Evolutionary conservation across 2,888 invertebrate genomes (phyloP), one percentile per base, ranked within the genome.

Genomic region (Clepsis dumicolana): DNA sequence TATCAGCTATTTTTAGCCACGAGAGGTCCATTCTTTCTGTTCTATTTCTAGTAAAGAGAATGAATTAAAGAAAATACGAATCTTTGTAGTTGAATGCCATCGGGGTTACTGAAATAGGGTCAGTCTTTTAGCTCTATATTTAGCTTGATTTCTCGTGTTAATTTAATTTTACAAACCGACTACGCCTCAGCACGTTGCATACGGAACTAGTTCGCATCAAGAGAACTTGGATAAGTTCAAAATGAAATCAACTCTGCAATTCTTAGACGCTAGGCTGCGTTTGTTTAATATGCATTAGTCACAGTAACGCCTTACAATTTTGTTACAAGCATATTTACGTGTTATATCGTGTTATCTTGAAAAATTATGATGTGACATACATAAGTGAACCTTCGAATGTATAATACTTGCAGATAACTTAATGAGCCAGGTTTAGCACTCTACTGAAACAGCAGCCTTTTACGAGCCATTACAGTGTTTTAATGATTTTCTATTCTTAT

Each of bases 361-460:
- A n/a, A 44, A 44, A 18, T 44, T 18, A 44, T 44, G 16, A 5
- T 5, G 16, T 16, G 44, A 44, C 44, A 44, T 77, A 81, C 80
- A 78, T 79, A 65, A 73, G 77, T 73, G 80, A 83, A 85, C 84
- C n/a, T n/a, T n/a, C n/a, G n/a, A n/a, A n/a, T n/a, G n/a, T n/a
- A n/a, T n/a, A n/a, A n/a, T 84, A 80, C 80, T 80, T 81, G 80
- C 75, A 81, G 80, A 83, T 84, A 82, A 80, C 84, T 86, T 84
- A 85, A 85, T 85, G 83, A 80, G 79, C 77, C 73, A 78, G 75
- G 83, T 82, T 85, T 85, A 82, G 80, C 81, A 78, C 81, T 81
- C 79, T 67, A 74, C 77, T 79, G 73, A 72, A 75, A 68, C 73
- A 66, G 72, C 74, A 74, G 73, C 71, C 71, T 76, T 87, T 88